Conservation (phyloP, 2,113 vertebrate genomes). For the Myrmecophaga tridactyla region DNA sequence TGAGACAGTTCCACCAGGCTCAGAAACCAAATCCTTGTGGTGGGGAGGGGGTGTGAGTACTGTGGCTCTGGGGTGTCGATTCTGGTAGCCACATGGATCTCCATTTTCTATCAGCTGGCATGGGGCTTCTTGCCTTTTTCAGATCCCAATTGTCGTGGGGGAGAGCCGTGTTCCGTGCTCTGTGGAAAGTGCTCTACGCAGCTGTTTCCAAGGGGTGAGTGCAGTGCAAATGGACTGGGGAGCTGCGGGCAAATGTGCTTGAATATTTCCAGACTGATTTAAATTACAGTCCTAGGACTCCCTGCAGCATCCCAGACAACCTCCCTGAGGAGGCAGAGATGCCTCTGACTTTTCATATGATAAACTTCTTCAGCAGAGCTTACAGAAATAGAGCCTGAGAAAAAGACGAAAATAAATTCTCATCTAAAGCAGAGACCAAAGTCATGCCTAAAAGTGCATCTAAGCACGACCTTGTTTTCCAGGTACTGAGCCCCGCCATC, state of each 20-base stretch:
- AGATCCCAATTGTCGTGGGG: conserved; percentile 88
- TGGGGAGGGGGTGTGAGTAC: background rate
- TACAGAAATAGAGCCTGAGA: conserved; percentile 14
- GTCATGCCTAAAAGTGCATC: background rate
- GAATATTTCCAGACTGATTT: conserved; percentile 15
- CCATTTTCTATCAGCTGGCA: background rate
- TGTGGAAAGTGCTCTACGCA: conserved; percentile 82
- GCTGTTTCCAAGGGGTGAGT: conserved; percentile 88
- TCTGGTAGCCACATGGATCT: background rate
- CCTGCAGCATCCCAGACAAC: background rate
- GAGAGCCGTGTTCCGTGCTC: conserved; percentile 80
- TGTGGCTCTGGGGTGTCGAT: background rate
- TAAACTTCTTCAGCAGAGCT: background rate
- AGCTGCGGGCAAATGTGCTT: background rate
- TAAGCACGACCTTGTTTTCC: conserved; percentile 47
- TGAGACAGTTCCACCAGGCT: background rate
- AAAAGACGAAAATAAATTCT: background rate
- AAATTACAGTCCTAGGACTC: background rate
- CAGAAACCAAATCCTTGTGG: background rate
- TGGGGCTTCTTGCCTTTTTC: conserved; percentile 50
- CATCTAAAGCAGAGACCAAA: background rate
- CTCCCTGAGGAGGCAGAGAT: background rate
- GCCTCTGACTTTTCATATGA: background rate
- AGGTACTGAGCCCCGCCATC: conserved; percentile 78
- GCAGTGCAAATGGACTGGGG: background rate